Conservation (phyloP, 2,113 vertebrate species). For the Amphiprion percula region DNA sequence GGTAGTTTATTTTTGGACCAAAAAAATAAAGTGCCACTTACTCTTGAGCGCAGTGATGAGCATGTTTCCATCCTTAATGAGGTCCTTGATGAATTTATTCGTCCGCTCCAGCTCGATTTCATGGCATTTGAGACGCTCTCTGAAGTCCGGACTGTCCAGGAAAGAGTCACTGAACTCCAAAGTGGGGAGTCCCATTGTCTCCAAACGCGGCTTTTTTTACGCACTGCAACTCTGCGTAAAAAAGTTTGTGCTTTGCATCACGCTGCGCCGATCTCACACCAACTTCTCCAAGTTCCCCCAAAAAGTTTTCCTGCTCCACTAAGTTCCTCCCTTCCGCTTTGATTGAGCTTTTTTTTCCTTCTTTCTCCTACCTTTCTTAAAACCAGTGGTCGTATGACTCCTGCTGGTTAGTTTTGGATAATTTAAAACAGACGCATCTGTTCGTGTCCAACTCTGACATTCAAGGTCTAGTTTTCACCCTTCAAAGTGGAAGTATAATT, state of each 20-base stretch:
- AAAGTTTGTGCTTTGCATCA: conserved; percentile 41
- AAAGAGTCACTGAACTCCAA: conserved; percentile 98
- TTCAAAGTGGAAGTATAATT: no score
- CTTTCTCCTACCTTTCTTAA: conserved; percentile 32
- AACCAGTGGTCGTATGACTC: conserved; percentile 77
- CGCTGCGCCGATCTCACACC: conserved; percentile 40
- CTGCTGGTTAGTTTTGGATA: conserved; percentile 77
- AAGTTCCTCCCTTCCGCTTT: conserved; percentile 74
- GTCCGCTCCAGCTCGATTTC: conserved; percentile 96
- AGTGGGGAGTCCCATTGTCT: conserved; percentile 93
- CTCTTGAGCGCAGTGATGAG: conserved; percentile 93
- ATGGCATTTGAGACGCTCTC: conserved; percentile 95
- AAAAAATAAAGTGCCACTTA: conserved; percentile 79
- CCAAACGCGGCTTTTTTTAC: background rate
- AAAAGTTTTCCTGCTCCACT: conserved; percentile 58
- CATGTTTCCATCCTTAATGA: conserved; percentile 96
- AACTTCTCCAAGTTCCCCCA: conserved; percentile 33
- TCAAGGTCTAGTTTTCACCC: no score
- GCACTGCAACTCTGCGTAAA: background rate
- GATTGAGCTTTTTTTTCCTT: conserved; percentile 16
- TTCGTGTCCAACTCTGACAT: background rate
- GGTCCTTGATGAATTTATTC: conserved; percentile 98
- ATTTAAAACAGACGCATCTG: background rate
- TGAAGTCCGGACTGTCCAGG: conserved; percentile 97
- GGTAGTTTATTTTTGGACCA: conserved; percentile 6